A percentile compares a stretch with the other conserved stretches of the same genome.
Evolutionary conservation across 2,797 vertebrate genomes (phyloP).

Genomic region (Phaenicophaeus curvirostris): DNA sequence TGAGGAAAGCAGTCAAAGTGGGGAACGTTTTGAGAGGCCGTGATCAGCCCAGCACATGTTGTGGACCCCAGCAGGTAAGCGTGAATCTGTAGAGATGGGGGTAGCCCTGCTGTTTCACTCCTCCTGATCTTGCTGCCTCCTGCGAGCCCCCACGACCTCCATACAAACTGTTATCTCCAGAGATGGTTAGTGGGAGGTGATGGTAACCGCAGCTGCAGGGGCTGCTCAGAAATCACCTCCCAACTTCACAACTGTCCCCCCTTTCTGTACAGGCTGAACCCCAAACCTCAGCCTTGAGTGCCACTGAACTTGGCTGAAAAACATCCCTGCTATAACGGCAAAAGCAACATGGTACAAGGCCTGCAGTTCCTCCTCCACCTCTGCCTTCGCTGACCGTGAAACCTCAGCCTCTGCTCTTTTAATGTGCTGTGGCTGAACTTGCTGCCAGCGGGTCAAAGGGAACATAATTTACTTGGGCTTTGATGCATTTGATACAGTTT

Average conservation of each 20-base stretch:
- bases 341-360: background rate
- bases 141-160: fast-evolving
- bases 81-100: background rate
- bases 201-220: background rate
- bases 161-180: background rate
- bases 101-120: background rate
- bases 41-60: fast-evolving
- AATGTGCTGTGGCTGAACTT: conserved; percentile 72
- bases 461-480: conserved; percentile 87
- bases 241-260: background rate
- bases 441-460: conserved; percentile 72
- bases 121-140: background rate
- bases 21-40: background rate
- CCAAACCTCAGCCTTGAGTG: background rate
- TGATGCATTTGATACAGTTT: conserved; percentile 95
- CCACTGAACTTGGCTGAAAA: conserved; percentile 12
- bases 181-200: background rate
- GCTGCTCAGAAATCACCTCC: background rate
- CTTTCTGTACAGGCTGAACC: background rate
- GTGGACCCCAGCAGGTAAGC: background rate
- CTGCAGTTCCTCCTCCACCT: conserved; percentile 13
- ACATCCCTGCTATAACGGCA: background rate
- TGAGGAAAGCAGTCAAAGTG: background rate
- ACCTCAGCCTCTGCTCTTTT: conserved; percentile 64
- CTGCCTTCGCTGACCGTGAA: conserved; percentile 42